Conservation (phyloP, 2,797 vertebrate species). For the Coracias cyanogaster region DNA sequence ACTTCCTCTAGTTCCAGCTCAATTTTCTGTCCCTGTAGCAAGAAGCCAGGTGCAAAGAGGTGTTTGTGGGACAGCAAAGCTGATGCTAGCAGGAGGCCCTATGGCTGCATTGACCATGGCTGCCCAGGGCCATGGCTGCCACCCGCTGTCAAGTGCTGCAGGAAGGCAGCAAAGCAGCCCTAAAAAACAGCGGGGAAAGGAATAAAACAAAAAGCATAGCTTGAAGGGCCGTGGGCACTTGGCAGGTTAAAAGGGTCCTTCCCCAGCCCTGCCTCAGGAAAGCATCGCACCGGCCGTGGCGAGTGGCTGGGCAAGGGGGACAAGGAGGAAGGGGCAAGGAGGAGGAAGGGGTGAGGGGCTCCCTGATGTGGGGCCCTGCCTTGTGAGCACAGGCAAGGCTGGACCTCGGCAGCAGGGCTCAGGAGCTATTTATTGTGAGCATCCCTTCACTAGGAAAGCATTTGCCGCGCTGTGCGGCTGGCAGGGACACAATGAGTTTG, state of each 20-base stretch:
- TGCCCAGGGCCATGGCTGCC: background rate
- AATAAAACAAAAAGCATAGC: background rate
- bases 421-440: conserved; percentile 42
- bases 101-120: accelerated
- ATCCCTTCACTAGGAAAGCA: conserved; percentile 60
- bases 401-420: background rate
- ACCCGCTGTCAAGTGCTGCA: background rate
- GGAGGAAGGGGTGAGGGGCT: background rate
- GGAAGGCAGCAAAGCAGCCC: background rate
- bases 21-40: conserved; percentile 14
- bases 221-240: background rate
- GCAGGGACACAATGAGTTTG: conserved; percentile 41
- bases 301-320: accelerated
- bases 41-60: conserved; percentile 59
- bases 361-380: background rate
- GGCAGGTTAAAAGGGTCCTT: conserved; percentile 52
- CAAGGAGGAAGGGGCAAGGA: background rate
- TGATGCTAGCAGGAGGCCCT: background rate
- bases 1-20: background rate
- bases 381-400: background rate
- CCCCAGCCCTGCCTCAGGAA: background rate
- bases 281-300: background rate
- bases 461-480: background rate
- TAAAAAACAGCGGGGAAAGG: background rate
- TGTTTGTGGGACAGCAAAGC: background rate